Evolutionary conservation across 2,888 invertebrate species (phyloP), one percentile per base, ranked within the genome.

Genomic region (Meiosimyza platycephala): DNA sequence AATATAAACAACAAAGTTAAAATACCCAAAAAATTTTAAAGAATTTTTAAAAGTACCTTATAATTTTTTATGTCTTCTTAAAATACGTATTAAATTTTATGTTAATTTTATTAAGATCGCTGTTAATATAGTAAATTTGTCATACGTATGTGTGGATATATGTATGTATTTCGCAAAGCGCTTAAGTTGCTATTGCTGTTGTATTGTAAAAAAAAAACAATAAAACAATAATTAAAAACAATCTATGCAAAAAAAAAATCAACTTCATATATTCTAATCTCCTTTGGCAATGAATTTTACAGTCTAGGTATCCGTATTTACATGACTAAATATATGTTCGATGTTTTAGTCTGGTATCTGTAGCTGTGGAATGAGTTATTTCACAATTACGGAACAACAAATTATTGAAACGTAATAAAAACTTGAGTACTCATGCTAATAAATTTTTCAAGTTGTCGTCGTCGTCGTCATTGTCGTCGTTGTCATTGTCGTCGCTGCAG

Each of bases 371-470:
- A 11, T 54, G 54, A 18, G 64, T 64, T 50, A 64, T 64, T 50
- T 69, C 69, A 52, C 62, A 69, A 60, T 69, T 52, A 69, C 69
- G 51, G 15, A 60, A 50, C 22, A 51, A 64, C 13, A 64, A 69
- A 51, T 18, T 51, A 52, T 47, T 63, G 40, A 48, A 55, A 62
- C 62, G 60, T 52, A 69, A 52, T 52, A 52, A 69, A 60, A 40
- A 64, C 55, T 47, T 67, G 22, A 22, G 40, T 16, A 16, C 18
- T 13, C 48, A 64, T 18, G 40, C 22, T 12, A 11, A 50, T 64
- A 48, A 40, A 40, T 40, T 6, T 40, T 40, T 40, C 9, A 40
- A 9, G 1, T 40, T 9, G 40, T 40, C 9, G 6, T 40, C 40
- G 40, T 40, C 9, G 6, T 40, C 40, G 40, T 40, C 40, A 9